Evolutionary conservation across 2,888 invertebrate genomes (phyloP).

Genomic region (Nasonovia ribisnigri): DNA sequence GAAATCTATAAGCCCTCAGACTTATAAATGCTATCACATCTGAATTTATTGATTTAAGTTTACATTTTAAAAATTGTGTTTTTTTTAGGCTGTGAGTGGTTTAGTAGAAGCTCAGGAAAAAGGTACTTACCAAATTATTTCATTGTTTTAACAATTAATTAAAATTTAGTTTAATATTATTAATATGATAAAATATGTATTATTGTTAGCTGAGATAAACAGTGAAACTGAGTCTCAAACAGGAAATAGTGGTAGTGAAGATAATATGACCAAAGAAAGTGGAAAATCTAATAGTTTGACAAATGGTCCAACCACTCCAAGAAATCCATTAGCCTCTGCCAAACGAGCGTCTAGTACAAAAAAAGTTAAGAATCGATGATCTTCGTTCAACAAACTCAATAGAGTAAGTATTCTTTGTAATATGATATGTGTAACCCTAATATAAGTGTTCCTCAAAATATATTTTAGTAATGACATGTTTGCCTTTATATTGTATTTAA

Average conservation of each 20-base stretch:
- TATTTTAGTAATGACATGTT: neutral
- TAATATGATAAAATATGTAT: slow-evolving; percentile 61
- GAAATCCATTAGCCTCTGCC: slow-evolving; percentile 57
- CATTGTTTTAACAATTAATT: slow-evolving; percentile 66
- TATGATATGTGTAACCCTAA: neutral
- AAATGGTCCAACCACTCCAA: slow-evolving; percentile 64
- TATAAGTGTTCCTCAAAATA: neutral
- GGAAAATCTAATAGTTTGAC: slow-evolving; percentile 67
- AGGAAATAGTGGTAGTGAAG: slow-evolving; percentile 74
- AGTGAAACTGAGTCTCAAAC: slow-evolving; percentile 91
- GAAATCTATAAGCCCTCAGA: neutral
- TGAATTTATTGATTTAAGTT: neutral
- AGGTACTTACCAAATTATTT: slow-evolving; percentile 67
- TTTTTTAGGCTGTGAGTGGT: slow-evolving; percentile 83
- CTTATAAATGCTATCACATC: neutral
- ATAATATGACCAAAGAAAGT: slow-evolving; percentile 70
- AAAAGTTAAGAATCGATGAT: slow-evolving; percentile 64
- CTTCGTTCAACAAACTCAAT: slow-evolving; percentile 64
- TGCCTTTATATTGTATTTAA: neutral
- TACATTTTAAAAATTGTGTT: slow-evolving; percentile 53
- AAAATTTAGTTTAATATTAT: slow-evolving; percentile 65
- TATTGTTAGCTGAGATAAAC: slow-evolving; percentile 80
- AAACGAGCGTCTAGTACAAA: slow-evolving; percentile 62
- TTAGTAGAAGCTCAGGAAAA: slow-evolving; percentile 75
- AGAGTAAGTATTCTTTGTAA: slow-evolving; percentile 47